A percentile compares a stretch with the other conserved stretches of the same genome.
Evolutionary conservation across 2,113 vertebrate genomes (phyloP).

Genomic region (Peromyscus leucopus): DNA sequence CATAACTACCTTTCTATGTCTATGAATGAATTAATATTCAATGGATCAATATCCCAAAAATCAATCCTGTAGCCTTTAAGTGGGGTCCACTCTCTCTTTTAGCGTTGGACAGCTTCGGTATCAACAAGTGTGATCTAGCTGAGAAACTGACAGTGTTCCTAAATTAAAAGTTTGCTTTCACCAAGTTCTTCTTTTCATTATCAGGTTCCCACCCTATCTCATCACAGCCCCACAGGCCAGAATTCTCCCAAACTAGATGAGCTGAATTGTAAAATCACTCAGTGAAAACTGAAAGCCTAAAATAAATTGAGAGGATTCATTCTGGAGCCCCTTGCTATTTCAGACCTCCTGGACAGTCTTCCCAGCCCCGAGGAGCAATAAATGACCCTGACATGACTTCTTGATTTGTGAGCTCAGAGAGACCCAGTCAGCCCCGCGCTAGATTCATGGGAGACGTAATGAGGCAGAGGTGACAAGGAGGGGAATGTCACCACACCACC

Average conservation of each 20-base stretch:
- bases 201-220: constrained; percentile 38
- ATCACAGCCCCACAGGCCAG: constrained; percentile 7
- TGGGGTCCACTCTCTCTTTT: not conserved
- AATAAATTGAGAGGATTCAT: constrained; percentile 85
- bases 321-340: constrained; percentile 67
- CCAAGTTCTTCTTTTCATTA: constrained; percentile 40
- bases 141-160: not conserved
- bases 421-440: constrained; percentile 12
- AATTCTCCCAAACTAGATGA: constrained; percentile 43
- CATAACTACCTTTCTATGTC: constrained; percentile 37
- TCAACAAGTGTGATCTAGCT: not conserved
- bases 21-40: not conserved
- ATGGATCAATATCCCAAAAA: not conserved
- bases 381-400: constrained; percentile 69
- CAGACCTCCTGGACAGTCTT: constrained; percentile 25
- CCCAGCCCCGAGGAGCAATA: constrained; percentile 70
- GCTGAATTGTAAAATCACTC: constrained; percentile 73
- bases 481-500: not conserved
- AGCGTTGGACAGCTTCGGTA: not conserved
- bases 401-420: constrained; percentile 69
- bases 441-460: not conserved
- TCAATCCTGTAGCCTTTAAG: not conserved
- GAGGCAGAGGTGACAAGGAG: constrained; percentile 25
- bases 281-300: constrained; percentile 71
- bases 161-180: constrained; percentile 54